phyloP scores from a whole-genome alignment of 2,888 invertebrate species.

The Syrista parreyssii region DNA sequence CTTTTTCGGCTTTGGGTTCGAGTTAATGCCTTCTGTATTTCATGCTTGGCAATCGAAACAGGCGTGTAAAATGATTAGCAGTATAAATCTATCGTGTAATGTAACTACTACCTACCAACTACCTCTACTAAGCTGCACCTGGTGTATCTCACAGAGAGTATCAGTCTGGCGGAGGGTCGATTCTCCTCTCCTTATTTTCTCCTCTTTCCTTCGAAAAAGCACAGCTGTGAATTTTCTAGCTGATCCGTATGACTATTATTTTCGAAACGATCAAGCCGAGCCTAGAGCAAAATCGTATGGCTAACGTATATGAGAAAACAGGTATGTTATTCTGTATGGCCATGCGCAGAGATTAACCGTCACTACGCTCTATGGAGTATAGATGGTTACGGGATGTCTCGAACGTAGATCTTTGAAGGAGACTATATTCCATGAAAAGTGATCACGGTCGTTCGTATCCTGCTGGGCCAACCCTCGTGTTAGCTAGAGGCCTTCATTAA shows the following conservation, averaged over 20 bases:
- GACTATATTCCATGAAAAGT: slow-evolving; percentile 32
- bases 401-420: neutral
- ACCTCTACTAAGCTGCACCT: slow-evolving; percentile 53
- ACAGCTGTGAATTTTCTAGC: slow-evolving; percentile 1
- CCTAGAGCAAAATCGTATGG: neutral
- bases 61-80: slow-evolving; percentile 65
- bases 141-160: slow-evolving; percentile 50
- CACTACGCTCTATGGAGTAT: neutral
- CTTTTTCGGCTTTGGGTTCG: slow-evolving; percentile 27
- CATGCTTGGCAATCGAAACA: slow-evolving; percentile 49
- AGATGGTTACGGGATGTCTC: neutral
- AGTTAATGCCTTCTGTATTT: slow-evolving; percentile 48
- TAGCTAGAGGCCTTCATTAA: slow-evolving; percentile 52
- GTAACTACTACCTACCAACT: slow-evolving; percentile 19
- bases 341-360: neutral
- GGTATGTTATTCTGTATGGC: neutral
- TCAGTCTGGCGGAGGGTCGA: neutral
- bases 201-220: slow-evolving; percentile 4
- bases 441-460: slow-evolving; percentile 44
- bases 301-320: neutral
- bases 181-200: neutral
- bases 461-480: slow-evolving; percentile 48
- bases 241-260: neutral
- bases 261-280: neutral
- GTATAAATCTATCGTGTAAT: slow-evolving; percentile 58